Base-by-base conservation (phyloP, 2,888 invertebrate species). In the Brachypalpus laphriformis region DNA sequence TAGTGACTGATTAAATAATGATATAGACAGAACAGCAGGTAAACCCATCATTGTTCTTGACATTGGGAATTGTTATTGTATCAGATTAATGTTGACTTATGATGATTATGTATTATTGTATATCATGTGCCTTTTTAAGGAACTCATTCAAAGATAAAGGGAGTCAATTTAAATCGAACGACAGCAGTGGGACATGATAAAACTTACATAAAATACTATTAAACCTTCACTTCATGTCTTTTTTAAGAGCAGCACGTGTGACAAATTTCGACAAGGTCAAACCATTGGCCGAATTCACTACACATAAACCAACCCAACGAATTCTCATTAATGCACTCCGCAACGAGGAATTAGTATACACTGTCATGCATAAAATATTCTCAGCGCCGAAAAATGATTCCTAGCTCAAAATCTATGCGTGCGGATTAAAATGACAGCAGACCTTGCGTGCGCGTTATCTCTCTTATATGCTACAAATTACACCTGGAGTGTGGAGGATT, bases 391-490 rank as follows among this genome's bases (percentile, higher is more conserved):
- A 49, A 49, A 42, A 4, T 22, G 16, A 59, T 25, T 40, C 40
- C 25, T 40, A 22, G 1, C 3, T 11, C 45, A 70, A 25, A 42
- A 25, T 5, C 25, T 25, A 25, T 25, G 25, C 5, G 25, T 25
- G 47, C 3, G 28, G 59, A 75, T 57, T 75, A 47, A 20, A 45
- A 20, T 54, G 51, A 45, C 25, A 31, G 14, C 45, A 63, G 20
- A 31, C 9, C 22, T 18, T 40, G 3, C 6, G 34, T 18, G 47
- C 9, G 37, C 40, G 42, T 45, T 54, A 45, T 56, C 40, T 54
- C 5, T 6, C 7, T 14, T 45, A 56, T 20, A n/a, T 22, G 8
- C 20, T 18, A 65, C 63, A 74, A 74, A 74, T 45, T 74, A 54
- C 74, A 74, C 63, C 63, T 63, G 63, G 56, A 54, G 11, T 56